Base-by-base conservation (phyloP, 1,140 invertebrate species). In the Saccostrea glomerata region DNA sequence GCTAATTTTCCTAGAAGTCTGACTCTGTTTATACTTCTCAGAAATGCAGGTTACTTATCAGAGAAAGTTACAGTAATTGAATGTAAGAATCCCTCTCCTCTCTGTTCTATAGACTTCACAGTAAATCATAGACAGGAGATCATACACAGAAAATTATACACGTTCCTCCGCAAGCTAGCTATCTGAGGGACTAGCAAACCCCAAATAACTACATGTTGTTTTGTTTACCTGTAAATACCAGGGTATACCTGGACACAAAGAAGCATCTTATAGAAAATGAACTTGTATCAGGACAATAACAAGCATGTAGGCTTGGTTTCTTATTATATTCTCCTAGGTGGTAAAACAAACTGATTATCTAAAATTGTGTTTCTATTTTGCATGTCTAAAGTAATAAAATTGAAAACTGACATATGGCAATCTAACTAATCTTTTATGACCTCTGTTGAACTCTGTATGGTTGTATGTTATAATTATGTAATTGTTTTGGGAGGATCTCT, bases 401-500 rank as follows among this genome's bases (percentile, higher is more conserved):
- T 47, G 47, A 47, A 7, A 7, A 47, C 58, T 63, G 58, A 63
- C 58, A 63, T 20, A 20, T 63, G 58, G 58, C 58, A 63, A n/a
- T 63, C 1, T 20, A 63, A 63, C 5, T 63, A 63, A 20, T 20
- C 58, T 63, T 17, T 20, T 20, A 63, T 63, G 15, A 63, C 17
- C 58, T 63, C 17, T n/a, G 0, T 2, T 47, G 47, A 47, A 47
- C 47, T 6, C 47, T 63, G n/a, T n/a, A 17, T 63, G 15, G n/a
- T 63, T 63, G 9, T 47, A 63, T n/a, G 58, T 63, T 20, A 63
- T 20, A 36, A 25, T 77, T 77, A 77, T 30, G 25, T 77, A 77
- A 77, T 77, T 77, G 70, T 77, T 17, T 77, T 30, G 70, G 70
- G 70, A 25, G 58, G n/a, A 63, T 17, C 58, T 63, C n/a, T 5